phyloP scores from a whole-genome alignment of 2,113 vertebrate genomes.

The Galemys pyrenaicus region DNA sequence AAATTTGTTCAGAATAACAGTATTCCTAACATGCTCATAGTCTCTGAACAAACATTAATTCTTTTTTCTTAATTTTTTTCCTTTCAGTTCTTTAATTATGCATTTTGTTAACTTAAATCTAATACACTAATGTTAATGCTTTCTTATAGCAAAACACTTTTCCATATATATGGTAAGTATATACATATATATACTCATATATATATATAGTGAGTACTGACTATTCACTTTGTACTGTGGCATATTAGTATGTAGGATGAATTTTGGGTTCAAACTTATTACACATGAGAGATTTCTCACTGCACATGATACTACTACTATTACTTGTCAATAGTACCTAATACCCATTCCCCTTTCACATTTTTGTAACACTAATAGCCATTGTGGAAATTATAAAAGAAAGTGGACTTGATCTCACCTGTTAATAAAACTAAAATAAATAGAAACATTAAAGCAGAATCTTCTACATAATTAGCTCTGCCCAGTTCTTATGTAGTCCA shows the following conservation, averaged over 20 bases:
- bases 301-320: neutral
- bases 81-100: conserved; percentile 5
- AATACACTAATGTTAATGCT: neutral
- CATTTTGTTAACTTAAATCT: neutral
- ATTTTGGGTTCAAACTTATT: neutral
- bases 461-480: neutral
- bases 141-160: neutral
- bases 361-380: neutral
- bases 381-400: neutral
- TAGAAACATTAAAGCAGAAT: neutral
- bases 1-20: neutral
- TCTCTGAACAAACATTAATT: neutral
- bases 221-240: conserved; percentile 23
- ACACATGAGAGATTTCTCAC: neutral
- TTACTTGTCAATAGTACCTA: neutral
- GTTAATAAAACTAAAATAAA: conserved; percentile 41
- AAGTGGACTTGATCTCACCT: neutral
- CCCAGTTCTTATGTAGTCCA: neutral
- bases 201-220: neutral
- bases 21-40: neutral
- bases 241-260: neutral
- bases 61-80: neutral
- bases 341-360: neutral
- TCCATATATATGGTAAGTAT: neutral
- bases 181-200: neutral